phyloP scores from a whole-genome alignment of 2,888 invertebrate species.

The Pollenia labialis region DNA sequence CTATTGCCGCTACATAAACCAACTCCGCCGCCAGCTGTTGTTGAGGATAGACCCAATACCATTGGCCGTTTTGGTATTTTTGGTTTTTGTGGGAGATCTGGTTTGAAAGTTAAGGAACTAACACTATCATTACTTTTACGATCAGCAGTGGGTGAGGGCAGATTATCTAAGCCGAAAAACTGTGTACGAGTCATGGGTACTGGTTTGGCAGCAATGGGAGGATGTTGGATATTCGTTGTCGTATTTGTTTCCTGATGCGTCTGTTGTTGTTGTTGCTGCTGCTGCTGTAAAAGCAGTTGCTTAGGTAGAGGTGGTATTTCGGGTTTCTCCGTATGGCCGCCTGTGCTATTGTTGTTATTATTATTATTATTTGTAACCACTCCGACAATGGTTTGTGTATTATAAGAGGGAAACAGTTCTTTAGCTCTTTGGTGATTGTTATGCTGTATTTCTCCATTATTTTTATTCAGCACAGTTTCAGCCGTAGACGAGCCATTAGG shows the following conservation, averaged over 20 bases:
- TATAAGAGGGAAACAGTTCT: slow-evolving; percentile 78
- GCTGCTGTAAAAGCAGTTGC: slow-evolving; percentile 77
- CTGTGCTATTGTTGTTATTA: slow-evolving; percentile 53
- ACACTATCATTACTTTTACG: slow-evolving; percentile 81
- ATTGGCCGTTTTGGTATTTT: slow-evolving; percentile 91
- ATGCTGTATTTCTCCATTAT: slow-evolving; percentile 63
- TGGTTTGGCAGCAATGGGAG: slow-evolving; percentile 80
- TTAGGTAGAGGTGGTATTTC: slow-evolving; percentile 81
- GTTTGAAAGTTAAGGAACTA: slow-evolving; percentile 79
- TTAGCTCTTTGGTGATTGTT: slow-evolving; percentile 77
- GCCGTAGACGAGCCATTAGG: slow-evolving; percentile 61
- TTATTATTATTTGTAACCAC: neutral
- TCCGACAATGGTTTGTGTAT: slow-evolving; percentile 32
- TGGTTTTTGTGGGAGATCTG: slow-evolving; percentile 87
- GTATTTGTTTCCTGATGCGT: slow-evolving; percentile 51
- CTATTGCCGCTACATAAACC: slow-evolving; percentile 58
- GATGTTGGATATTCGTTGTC: slow-evolving; percentile 52
- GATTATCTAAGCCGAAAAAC: slow-evolving; percentile 80
- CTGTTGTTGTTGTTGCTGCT: slow-evolving; percentile 54
- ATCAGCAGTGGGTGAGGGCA: slow-evolving; percentile 81
- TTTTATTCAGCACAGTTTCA: slow-evolving; percentile 68
- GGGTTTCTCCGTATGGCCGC: slow-evolving; percentile 77
- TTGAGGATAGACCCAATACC: slow-evolving; percentile 74
- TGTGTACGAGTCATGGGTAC: slow-evolving; percentile 82
- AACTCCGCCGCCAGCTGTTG: slow-evolving; percentile 13